A percentile compares a stretch with the other conserved stretches of the same genome.
These are phyloP conservation scores for Branchinecta lynchi DNA, from an alignment of 1,140 invertebrate genomes.

Conservation along the genomic window DNA sequence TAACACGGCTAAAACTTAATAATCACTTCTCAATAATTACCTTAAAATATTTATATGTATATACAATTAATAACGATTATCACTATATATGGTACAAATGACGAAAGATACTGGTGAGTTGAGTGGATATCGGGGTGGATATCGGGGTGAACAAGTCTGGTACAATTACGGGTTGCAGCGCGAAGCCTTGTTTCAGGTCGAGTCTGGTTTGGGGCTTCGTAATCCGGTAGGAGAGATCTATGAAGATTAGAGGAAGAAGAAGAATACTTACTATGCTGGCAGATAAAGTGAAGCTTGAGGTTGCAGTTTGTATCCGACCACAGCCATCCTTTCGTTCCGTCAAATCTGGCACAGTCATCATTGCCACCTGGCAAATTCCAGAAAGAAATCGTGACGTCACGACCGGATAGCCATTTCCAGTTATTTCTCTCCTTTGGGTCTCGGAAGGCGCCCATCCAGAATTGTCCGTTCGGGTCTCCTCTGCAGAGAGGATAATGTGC, in stretches of 20 bases:
- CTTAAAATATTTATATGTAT: no score
- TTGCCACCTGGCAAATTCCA: conserved; percentile 72
- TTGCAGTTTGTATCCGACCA: conserved; percentile 87
- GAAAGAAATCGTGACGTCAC: conserved; percentile 75
- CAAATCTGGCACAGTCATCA: conserved; percentile 74
- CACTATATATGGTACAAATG: conserved; percentile 16
- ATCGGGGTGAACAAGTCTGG: no score
- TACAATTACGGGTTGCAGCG: no score
- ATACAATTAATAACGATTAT: neutral
- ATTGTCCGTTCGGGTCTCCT: conserved; percentile 76
- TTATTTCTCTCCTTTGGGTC: conserved; percentile 57
- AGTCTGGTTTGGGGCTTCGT: no score
- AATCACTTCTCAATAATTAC: no score
- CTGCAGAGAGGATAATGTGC: conserved; percentile 33
- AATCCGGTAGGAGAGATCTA: no score
- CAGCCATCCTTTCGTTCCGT: conserved; percentile 82
- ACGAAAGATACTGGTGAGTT: neutral
- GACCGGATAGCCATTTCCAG: conserved; percentile 77
- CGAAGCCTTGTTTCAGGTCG: no score
- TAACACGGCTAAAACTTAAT: no score
- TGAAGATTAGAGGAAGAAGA: neutral
- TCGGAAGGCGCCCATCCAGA: conserved; percentile 81
- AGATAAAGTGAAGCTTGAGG: conserved; percentile 71
- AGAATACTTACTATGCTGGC: conserved; percentile 69
- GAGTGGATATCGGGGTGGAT: neutral